Conservation (phyloP, 2,797 vertebrate genomes). For the Tinamus major region DNA sequence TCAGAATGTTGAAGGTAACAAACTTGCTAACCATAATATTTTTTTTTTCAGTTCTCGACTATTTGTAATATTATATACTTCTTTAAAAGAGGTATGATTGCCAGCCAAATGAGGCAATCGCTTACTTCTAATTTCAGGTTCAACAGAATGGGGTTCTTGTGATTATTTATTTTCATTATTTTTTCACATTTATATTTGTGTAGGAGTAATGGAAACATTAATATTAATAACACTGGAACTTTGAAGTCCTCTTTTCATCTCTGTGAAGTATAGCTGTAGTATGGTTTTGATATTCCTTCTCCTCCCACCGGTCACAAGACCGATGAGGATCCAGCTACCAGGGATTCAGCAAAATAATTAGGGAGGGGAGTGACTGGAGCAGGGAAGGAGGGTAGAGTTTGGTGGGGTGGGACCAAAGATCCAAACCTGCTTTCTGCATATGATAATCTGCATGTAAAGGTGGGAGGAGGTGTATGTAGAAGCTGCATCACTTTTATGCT, state of each 20-base stretch:
- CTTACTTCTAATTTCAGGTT: not conserved
- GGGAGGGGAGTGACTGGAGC: not conserved
- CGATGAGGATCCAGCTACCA: not conserved
- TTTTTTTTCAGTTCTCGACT: not conserved
- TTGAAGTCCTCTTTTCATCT: not conserved
- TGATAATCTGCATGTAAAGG: not conserved
- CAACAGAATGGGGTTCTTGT: not conserved
- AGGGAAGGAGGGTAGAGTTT: not conserved
- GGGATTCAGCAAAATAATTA: not conserved
- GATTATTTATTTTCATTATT: not conserved
- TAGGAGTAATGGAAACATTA: not conserved
- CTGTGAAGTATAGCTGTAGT: not conserved
- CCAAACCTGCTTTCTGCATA: not conserved
- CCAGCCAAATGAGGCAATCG: not conserved
- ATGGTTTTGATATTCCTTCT: not conserved
- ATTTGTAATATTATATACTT: not conserved
- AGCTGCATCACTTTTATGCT: not conserved
- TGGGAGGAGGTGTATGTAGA: not conserved
- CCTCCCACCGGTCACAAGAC: not conserved
- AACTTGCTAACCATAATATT: slow-evolving; percentile 13
- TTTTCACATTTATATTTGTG: not conserved
- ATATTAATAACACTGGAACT: not conserved
- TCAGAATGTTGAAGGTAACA: slow-evolving; percentile 26
- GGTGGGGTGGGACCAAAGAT: not conserved
- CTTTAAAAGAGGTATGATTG: not conserved